Percentiles rank a stretch among this genome's conserved stretches.
phyloP scores from a whole-genome alignment of 2,888 invertebrate species.

The Andricus quercusramuli region DNA sequence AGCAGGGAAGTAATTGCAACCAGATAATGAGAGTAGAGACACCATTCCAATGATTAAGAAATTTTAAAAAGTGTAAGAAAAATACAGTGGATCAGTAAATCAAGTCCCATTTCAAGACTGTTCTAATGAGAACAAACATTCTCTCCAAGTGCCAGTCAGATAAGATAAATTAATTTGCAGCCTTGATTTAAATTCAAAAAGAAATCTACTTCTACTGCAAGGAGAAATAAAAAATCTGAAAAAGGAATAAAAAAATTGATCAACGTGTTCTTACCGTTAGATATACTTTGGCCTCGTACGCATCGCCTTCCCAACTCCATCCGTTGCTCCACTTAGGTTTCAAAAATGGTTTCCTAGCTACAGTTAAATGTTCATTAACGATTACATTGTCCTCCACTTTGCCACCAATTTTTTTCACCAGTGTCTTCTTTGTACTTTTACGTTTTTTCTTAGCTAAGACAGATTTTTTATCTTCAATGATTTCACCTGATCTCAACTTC shows the following conservation, averaged over 20 bases:
- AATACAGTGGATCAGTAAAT: neutral
- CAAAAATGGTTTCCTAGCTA: conserved; percentile 78
- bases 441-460: conserved; percentile 71
- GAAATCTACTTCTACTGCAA: neutral
- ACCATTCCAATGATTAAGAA: conserved; percentile 25
- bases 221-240: neutral
- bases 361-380: conserved; percentile 73
- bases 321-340: conserved; percentile 92
- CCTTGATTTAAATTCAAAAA: neutral
- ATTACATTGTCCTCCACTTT: conserved; percentile 70
- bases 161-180: conserved; percentile 5
- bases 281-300: conserved; percentile 91
- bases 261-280: conserved; percentile 86
- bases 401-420: conserved; percentile 74
- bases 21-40: neutral
- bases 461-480: conserved; percentile 56
- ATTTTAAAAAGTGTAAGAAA: conserved; percentile 8
- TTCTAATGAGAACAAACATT: neutral
- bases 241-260: neutral
- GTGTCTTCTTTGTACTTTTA: conserved; percentile 78
- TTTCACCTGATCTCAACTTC: conserved; percentile 51
- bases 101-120: conserved; percentile 6
- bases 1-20: neutral
- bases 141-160: neutral
- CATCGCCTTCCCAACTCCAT: conserved; percentile 94